A percentile compares a stretch with the other conserved stretches of the same genome.
phyloP scores from a whole-genome alignment of 2,113 vertebrate species.

The Lanius ludovicianus region DNA sequence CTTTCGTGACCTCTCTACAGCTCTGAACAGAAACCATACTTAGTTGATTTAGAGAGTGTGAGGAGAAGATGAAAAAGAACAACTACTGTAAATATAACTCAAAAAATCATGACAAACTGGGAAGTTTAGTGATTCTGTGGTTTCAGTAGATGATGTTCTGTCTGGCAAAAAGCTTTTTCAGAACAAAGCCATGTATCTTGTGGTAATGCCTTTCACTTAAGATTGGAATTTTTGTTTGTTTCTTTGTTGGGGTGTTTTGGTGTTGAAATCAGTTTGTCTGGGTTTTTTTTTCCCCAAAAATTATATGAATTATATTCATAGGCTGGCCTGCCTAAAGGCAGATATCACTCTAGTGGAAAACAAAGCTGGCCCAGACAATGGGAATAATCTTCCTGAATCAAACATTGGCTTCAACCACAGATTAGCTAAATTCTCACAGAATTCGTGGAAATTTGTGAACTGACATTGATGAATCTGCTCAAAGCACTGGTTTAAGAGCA shows the following conservation, averaged over 20 bases:
- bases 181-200: not conserved
- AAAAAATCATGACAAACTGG: not conserved
- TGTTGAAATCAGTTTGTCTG: not conserved
- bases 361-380: not conserved
- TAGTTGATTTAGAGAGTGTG: not conserved
- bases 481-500: not conserved
- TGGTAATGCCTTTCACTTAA: not conserved
- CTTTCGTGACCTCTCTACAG: not conserved
- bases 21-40: not conserved
- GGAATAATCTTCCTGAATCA: not conserved
- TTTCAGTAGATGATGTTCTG: not conserved
- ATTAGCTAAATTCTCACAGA: not conserved
- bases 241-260: not conserved
- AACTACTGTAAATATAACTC: constrained; percentile 7
- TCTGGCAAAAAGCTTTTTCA: not conserved
- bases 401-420: not conserved
- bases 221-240: not conserved
- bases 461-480: not conserved
- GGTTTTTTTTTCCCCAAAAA: not conserved
- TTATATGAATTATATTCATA: not conserved
- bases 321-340: not conserved
- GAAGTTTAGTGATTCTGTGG: not conserved
- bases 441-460: not conserved
- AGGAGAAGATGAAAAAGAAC: not conserved
- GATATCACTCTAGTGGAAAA: not conserved